Evolutionary conservation across 2,888 invertebrate species (phyloP).

Genomic region (Liopterus haemorrhoidalis): DNA sequence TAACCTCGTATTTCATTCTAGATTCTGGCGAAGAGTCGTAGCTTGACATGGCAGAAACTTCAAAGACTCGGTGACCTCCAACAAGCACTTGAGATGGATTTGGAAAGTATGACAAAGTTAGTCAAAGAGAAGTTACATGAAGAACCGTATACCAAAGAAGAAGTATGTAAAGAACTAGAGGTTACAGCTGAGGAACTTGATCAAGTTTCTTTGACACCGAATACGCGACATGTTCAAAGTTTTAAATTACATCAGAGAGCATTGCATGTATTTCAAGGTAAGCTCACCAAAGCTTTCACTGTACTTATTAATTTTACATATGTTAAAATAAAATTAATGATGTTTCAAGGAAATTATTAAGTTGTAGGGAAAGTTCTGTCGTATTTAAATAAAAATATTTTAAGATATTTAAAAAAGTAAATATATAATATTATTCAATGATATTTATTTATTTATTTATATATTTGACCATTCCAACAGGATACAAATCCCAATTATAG

Average conservation of each 20-base stretch:
- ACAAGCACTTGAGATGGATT: conserved; percentile 53
- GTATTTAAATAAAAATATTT: no score
- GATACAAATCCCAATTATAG: no score
- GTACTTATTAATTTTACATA: no score
- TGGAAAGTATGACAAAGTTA: conserved; percentile 65
- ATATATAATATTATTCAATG: no score
- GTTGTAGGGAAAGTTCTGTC: no score
- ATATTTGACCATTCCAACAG: no score
- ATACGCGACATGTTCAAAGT: conserved; percentile 56
- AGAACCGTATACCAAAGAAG: conserved; percentile 61
- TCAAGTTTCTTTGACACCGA: conserved; percentile 57
- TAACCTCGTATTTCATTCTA: conserved; percentile 37
- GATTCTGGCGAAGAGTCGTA: conserved; percentile 60
- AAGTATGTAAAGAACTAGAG: conserved; percentile 58
- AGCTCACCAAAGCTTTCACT: no score
- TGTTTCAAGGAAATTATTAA: no score
- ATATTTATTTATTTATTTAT: no score
- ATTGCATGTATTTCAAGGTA: conserved; percentile 79
- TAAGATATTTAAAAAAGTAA: no score
- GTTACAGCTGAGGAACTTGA: conserved; percentile 59
- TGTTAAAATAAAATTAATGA: no score
- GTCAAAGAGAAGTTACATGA: conserved; percentile 59
- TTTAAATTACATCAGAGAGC: conserved; percentile 83
- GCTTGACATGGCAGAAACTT: conserved; percentile 59
- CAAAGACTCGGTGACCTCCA: conserved; percentile 72